Percentiles rank a stretch among this genome's conserved stretches.
These are phyloP conservation scores for Cottus gobio DNA, from an alignment of 2,113 vertebrate genomes.

Conservation along the genomic window DNA sequence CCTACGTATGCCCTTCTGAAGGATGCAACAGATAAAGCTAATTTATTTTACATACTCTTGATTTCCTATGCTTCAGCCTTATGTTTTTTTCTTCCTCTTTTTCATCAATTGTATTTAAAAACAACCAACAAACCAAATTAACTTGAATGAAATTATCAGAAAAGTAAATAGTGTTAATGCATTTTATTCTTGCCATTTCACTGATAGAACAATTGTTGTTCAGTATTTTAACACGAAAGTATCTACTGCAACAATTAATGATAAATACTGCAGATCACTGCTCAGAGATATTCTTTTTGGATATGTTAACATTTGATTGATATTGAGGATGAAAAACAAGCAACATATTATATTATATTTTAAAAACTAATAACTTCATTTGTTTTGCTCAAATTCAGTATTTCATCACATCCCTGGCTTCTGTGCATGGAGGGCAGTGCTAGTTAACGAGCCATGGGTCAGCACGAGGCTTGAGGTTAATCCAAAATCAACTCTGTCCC, in stretches of 20 bases:
- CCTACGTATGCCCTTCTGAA: slow-evolving; percentile 22
- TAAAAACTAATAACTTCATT: neutral
- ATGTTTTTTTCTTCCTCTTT: neutral
- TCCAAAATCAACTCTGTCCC: slow-evolving; percentile 40
- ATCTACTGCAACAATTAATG: neutral
- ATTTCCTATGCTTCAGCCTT: neutral
- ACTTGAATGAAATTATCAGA: neutral
- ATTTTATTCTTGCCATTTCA: neutral
- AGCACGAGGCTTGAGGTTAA: slow-evolving; percentile 34
- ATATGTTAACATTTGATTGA: neutral
- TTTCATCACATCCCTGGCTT: slow-evolving; percentile 22
- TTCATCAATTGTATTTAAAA: slow-evolving; percentile 12
- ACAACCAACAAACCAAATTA: neutral
- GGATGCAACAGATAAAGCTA: neutral
- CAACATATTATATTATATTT: neutral
- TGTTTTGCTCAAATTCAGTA: neutral
- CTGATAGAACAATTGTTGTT: neutral
- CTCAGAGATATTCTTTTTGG: neutral
- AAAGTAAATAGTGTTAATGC: neutral
- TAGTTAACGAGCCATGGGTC: slow-evolving; percentile 31
- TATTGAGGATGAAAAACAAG: neutral
- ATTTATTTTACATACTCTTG: neutral
- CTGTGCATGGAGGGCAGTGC: slow-evolving; percentile 5
- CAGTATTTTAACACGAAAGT: neutral
- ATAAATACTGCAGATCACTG: neutral